Evolutionary conservation across 35 echinoderm and acorn worm species (phyloP).

Genomic region (Heliocidaris erythrogramma): DNA sequence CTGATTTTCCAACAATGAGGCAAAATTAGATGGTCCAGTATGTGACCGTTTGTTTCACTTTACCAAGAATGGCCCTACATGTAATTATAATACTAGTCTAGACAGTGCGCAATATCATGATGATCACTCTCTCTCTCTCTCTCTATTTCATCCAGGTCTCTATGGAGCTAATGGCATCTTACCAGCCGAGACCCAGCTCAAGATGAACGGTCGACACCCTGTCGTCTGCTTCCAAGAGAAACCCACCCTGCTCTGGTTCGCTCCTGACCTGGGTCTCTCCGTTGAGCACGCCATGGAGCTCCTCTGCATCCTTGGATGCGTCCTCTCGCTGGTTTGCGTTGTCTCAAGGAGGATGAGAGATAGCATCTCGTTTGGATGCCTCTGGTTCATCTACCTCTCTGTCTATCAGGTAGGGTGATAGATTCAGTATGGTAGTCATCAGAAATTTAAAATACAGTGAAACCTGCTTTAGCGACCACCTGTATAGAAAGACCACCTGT

Average conservation of each 20-base stretch:
- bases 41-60: no score
- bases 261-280: constrained; percentile 65
- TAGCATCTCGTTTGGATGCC: constrained; percentile 65
- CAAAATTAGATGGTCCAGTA: no score
- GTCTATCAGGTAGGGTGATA: constrained; percentile 77
- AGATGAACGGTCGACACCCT: constrained; percentile 35
- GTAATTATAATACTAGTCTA: no score
- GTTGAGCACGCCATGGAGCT: constrained; percentile 78
- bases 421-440: background rate
- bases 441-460: background rate
- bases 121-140: no score
- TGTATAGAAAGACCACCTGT: no score
- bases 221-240: constrained; percentile 67
- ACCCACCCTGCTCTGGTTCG: constrained; percentile 86
- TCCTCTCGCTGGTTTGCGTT: constrained; percentile 69
- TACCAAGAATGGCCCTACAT: no score
- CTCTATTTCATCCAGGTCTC: constrained; percentile 57
- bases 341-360: constrained; percentile 84
- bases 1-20: no score
- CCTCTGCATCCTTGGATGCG: constrained; percentile 78
- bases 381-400: constrained; percentile 94
- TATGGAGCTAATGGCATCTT: constrained; percentile 88
- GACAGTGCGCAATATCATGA: no score
- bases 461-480: no score
- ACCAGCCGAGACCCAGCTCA: constrained; percentile 62